phyloP scores from a whole-genome alignment of 2,797 vertebrate genomes.

The Pogoniulus pusillus region DNA sequence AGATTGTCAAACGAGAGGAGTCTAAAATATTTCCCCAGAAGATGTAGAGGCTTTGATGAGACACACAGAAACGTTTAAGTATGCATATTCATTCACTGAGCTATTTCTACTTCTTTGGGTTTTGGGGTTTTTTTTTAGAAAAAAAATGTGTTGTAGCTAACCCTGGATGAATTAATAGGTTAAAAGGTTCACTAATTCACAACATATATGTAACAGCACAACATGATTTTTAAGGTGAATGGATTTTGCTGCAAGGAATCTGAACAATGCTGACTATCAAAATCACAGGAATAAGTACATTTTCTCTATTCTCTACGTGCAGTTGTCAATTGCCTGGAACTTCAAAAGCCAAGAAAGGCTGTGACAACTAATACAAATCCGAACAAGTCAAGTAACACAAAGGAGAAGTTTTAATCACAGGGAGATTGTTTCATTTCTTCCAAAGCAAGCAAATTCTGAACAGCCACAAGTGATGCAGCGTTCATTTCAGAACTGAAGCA shows the following conservation, averaged over 20 bases:
- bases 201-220: not conserved
- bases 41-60: not conserved
- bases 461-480: slow-evolving; percentile 71
- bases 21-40: slow-evolving; percentile 35
- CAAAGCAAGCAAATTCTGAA: slow-evolving; percentile 49
- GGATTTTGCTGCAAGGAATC: not conserved
- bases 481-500: not conserved
- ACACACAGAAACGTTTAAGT: not conserved
- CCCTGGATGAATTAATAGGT: slow-evolving; percentile 6
- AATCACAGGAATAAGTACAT: not conserved
- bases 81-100: not conserved
- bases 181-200: slow-evolving; percentile 5
- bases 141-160: not conserved
- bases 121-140: fast-evolving
- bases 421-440: not conserved
- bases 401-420: slow-evolving; percentile 29
- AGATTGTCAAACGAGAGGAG: slow-evolving; percentile 27
- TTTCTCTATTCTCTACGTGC: slow-evolving; percentile 4
- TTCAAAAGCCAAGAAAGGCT: not conserved
- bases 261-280: slow-evolving; percentile 8
- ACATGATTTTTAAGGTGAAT: not conserved
- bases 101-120: not conserved
- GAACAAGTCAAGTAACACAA: not conserved
- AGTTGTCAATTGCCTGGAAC: not conserved
- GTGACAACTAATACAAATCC: not conserved